phyloP scores from a whole-genome alignment of 1,140 invertebrate genomes.

The Anoplolepis gracilipes region DNA sequence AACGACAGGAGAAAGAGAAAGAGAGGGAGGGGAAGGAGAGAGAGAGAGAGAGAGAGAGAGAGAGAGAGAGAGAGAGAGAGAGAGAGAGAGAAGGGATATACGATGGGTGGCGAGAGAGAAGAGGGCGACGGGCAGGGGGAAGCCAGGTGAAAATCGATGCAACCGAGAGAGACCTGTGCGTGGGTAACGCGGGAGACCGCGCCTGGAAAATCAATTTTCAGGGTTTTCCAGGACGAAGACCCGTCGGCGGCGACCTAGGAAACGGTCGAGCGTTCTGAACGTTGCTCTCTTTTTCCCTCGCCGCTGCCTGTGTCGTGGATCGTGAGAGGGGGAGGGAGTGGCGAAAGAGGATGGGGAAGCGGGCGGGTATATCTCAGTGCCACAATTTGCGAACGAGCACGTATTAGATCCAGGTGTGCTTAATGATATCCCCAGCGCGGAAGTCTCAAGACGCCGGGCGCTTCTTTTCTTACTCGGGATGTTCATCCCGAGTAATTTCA shows the following conservation, averaged over 20 bases:
- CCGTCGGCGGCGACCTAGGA: conserved; percentile 70
- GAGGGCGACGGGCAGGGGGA: conserved; percentile 47
- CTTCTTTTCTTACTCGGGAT: background rate
- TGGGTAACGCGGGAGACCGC: conserved; percentile 76
- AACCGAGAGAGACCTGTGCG: conserved; percentile 75
- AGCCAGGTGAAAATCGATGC: conserved; percentile 79
- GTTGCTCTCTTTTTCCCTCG: conserved; percentile 56
- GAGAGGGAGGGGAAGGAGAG: too few relatives aligned
- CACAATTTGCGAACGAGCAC: conserved; percentile 73
- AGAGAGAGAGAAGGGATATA: conserved; percentile 22
- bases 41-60: conserved; percentile 46
- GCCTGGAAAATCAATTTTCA: conserved; percentile 84
- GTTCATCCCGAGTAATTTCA: conserved; percentile 43
- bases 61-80: conserved; percentile 46
- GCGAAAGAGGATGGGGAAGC: background rate
- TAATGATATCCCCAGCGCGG: conserved; percentile 61
- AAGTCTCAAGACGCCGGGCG: conserved; percentile 55
- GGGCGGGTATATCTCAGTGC: conserved; percentile 59
- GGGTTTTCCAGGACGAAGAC: conserved; percentile 77
- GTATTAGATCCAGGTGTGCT: conserved; percentile 69
- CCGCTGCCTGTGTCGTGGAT: background rate
- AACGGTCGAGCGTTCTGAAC: conserved; percentile 57
- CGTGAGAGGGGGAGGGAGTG: background rate
- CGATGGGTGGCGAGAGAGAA: conserved; percentile 53
- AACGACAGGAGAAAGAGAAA: conserved; percentile 6